A percentile compares a stretch with the other conserved stretches of the same genome.
These are phyloP conservation scores for Caligus rogercresseyi DNA, from an alignment of 1,140 invertebrate species.

Conservation along the genomic window DNA sequence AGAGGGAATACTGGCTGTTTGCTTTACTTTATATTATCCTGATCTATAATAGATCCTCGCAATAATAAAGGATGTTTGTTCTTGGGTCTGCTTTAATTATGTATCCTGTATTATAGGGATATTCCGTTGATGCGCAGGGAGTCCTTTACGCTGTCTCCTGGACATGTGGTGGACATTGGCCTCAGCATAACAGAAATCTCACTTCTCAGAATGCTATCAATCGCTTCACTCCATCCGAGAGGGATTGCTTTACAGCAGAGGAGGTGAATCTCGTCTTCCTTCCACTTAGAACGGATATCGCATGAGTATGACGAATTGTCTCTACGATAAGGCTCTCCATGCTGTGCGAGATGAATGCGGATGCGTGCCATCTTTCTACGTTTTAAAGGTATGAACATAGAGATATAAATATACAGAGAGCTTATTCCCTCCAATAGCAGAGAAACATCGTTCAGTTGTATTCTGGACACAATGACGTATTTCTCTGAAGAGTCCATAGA, in stretches of 20 bases:
- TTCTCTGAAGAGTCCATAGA: no score
- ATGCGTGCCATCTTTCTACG: conserved; percentile 10
- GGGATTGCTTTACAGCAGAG: conserved; percentile 11
- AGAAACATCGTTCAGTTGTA: no score
- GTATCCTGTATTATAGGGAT: no score
- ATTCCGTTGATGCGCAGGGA: conserved; percentile 16
- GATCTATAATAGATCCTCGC: no score
- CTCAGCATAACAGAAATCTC: conserved; percentile 11
- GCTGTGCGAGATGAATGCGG: conserved; percentile 1
- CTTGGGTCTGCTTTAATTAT: no score
- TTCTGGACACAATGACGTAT: no score
- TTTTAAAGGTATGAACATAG: neutral
- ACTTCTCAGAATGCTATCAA: neutral
- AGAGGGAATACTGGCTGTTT: no score
- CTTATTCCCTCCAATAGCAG: no score
- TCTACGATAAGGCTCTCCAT: conserved; percentile 17
- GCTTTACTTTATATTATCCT: no score
- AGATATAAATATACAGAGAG: no score
- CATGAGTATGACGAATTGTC: conserved; percentile 17
- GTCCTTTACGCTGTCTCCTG: conserved; percentile 11
- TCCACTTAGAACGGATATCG: conserved; percentile 17
- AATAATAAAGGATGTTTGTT: no score
- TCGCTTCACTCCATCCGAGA: neutral
- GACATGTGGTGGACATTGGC: conserved; percentile 6
- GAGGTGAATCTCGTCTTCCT: conserved; percentile 10